These are phyloP conservation scores for Pammene fasciana DNA, from an alignment of 2,888 invertebrate genomes.

Conservation along the genomic window DNA sequence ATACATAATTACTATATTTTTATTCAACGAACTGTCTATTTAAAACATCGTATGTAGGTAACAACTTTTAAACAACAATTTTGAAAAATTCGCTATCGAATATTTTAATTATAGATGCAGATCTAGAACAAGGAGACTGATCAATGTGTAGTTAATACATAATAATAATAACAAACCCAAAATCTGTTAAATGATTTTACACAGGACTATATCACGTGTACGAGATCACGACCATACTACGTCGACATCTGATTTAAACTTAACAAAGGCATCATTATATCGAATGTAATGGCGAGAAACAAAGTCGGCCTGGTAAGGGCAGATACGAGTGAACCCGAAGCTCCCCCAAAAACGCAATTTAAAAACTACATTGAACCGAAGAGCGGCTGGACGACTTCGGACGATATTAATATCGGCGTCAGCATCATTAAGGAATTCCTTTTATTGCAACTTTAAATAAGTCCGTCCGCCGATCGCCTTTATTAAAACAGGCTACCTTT, in stretches of 20 bases:
- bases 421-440: constrained; percentile 82
- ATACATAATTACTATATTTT: too few relatives aligned
- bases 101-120: too few relatives aligned
- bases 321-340: constrained; percentile 40
- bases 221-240: not conserved
- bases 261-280: constrained; percentile 45
- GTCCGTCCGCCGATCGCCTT: constrained; percentile 72
- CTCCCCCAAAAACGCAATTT: constrained; percentile 74
- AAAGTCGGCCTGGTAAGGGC: constrained; percentile 50
- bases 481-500: constrained; percentile 78
- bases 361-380: constrained; percentile 77
- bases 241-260: constrained; percentile 43
- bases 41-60: too few relatives aligned
- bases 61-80: too few relatives aligned
- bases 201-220: not conserved
- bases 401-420: constrained; percentile 79
- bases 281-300: constrained; percentile 46
- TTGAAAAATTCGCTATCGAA: too few relatives aligned
- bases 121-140: too few relatives aligned
- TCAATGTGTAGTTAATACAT: too few relatives aligned
- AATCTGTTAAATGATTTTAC: too few relatives aligned
- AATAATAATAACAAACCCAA: not conserved
- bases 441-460: constrained; percentile 82
- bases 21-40: too few relatives aligned
- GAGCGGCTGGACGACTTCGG: constrained; percentile 65